These are phyloP conservation scores for Stenodera caucasica DNA, from an alignment of 2,888 invertebrate genomes.

Conservation along the genomic window DNA sequence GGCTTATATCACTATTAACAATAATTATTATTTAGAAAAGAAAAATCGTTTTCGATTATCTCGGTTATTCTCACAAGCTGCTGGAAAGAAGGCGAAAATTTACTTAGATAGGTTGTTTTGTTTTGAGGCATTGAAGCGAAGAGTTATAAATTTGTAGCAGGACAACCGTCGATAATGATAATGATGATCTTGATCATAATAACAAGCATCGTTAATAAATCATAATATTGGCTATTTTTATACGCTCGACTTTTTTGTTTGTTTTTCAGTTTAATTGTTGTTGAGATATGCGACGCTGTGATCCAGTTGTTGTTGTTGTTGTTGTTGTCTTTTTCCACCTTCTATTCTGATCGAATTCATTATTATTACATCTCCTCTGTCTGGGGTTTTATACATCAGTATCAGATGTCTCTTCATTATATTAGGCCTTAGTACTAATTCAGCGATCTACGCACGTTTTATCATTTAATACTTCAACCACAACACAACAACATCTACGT, in stretches of 20 bases:
- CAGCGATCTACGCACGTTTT: constrained; percentile 36
- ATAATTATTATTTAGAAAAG: not conserved
- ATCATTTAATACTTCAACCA: constrained; percentile 38
- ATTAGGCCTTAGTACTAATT: constrained; percentile 23
- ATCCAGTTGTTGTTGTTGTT: not conserved
- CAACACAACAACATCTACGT: too few species aligned
- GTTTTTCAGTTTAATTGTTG: not conserved
- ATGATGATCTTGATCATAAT: too few species aligned
- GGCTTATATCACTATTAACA: constrained; percentile 1
- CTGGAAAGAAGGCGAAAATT: not conserved
- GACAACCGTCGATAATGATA: too few species aligned
- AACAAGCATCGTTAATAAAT: too few species aligned
- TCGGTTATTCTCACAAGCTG: not conserved
- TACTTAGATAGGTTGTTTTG: too few species aligned
- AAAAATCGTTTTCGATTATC: constrained; percentile 1
- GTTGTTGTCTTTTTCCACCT: constrained; percentile 8
- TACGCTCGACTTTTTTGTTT: not conserved
- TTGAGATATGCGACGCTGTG: not conserved
- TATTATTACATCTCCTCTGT: constrained; percentile 21
- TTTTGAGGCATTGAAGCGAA: too few species aligned
- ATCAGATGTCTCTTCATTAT: constrained; percentile 39
- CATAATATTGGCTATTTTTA: not conserved
- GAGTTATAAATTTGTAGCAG: too few species aligned
- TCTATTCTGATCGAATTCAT: constrained; percentile 2
- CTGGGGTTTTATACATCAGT: constrained; percentile 30